Evolutionary conservation across 2,888 invertebrate species (phyloP).

Genomic region (Polymixis flavicincta): DNA sequence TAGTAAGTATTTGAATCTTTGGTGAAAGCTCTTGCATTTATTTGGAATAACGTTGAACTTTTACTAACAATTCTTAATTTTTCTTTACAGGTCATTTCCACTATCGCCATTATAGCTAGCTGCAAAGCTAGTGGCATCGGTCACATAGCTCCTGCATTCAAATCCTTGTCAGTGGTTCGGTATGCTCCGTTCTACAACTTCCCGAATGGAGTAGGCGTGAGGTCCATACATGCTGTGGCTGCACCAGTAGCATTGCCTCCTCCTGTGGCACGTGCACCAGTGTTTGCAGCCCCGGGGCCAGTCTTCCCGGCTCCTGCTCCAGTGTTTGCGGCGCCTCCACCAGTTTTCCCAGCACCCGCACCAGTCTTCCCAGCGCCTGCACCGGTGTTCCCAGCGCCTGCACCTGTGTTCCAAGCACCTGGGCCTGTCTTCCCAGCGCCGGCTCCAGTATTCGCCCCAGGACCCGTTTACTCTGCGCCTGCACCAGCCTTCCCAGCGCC

Average conservation of each 20-base stretch:
- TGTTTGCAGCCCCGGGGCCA: slow-evolving; percentile 67
- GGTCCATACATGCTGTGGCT: slow-evolving; percentile 86
- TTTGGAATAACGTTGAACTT: not conserved
- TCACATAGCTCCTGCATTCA: slow-evolving; percentile 80
- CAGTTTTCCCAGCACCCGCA: slow-evolving; percentile 65
- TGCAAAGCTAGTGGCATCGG: slow-evolving; percentile 86
- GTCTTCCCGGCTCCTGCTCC: slow-evolving; percentile 47
- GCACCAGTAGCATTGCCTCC: slow-evolving; percentile 61
- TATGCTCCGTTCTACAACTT: slow-evolving; percentile 88
- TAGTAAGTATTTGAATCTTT: slow-evolving; percentile 78
- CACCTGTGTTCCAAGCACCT: slow-evolving; percentile 67
- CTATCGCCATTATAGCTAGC: slow-evolving; percentile 82
- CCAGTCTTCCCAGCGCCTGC: slow-evolving; percentile 69
- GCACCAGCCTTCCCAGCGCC: slow-evolving; percentile 64
- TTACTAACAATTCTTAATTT: slow-evolving; percentile 29
- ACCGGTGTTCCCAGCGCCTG: slow-evolving; percentile 51
- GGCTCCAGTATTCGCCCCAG: slow-evolving; percentile 62
- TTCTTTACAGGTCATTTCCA: slow-evolving; percentile 79
- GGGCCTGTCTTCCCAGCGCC: slow-evolving; percentile 64
- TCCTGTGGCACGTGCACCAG: slow-evolving; percentile 52
- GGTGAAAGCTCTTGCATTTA: not conserved
- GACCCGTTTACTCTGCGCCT: slow-evolving; percentile 59
- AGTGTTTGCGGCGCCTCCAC: slow-evolving; percentile 57
- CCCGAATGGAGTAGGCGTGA: slow-evolving; percentile 80
- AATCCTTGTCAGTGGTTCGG: slow-evolving; percentile 83